These are phyloP conservation scores for Echiichthys vipera DNA, from an alignment of 2,797 vertebrate genomes.

Conservation along the genomic window DNA sequence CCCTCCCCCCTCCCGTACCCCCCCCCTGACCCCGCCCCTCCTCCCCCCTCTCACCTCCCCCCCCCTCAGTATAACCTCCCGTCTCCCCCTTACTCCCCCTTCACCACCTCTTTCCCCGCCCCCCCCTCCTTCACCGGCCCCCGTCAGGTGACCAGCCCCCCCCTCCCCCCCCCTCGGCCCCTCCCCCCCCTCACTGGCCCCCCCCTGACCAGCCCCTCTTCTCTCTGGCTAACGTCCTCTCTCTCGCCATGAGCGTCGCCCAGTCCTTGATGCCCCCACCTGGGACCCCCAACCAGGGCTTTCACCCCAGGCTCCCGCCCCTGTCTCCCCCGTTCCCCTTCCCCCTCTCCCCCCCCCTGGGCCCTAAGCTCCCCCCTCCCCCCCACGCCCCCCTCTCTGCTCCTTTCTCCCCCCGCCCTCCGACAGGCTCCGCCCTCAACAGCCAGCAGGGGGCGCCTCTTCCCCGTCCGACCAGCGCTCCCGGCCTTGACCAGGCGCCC, in stretches of 20 bases:
- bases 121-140: slow-evolving; percentile 11
- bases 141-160: slow-evolving; percentile 26
- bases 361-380: neutral
- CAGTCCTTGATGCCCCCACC: slow-evolving; percentile 82
- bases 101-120: neutral
- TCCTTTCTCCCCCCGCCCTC: slow-evolving; percentile 14
- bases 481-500: slow-evolving; percentile 28
- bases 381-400: slow-evolving; percentile 28
- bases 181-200: slow-evolving; percentile 42
- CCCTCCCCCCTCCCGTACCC: neutral
- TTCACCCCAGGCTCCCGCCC: slow-evolving; percentile 16
- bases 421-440: slow-evolving; percentile 7
- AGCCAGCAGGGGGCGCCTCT: slow-evolving; percentile 47
- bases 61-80: slow-evolving; percentile 19
- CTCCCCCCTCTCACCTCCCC: neutral
- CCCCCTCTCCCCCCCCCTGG: slow-evolving; percentile 35
- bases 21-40: neutral
- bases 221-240: slow-evolving; percentile 88
- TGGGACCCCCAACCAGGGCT: slow-evolving; percentile 26
- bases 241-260: slow-evolving; percentile 92
- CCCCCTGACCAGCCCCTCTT: slow-evolving; percentile 58
- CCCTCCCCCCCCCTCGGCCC: slow-evolving; percentile 2
- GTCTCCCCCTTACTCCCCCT: slow-evolving; percentile 25
- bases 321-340: neutral
- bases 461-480: too few species aligned